Percentiles rank a stretch among this genome's conserved stretches.
phyloP scores from a whole-genome alignment of 1,140 invertebrate genomes.

The Drosophila hydei region DNA sequence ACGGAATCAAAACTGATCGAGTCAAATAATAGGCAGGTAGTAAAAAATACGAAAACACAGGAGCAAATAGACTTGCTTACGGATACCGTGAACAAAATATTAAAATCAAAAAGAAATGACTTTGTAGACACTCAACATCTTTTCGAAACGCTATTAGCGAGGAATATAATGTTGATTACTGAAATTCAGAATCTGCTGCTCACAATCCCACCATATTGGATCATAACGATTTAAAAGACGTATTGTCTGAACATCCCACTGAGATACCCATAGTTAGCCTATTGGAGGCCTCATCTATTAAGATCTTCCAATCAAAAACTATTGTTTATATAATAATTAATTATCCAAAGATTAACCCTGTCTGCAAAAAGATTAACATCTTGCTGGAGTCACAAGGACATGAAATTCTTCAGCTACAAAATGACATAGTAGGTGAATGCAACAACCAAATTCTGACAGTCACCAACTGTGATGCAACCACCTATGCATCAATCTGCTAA shows the following conservation, averaged over 20 bases:
- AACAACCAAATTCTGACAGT: not conserved
- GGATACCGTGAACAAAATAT: too few species aligned
- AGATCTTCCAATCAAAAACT: not conserved
- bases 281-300: not conserved
- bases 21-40: not conserved
- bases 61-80: not conserved
- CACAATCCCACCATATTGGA: not conserved
- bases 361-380: constrained; percentile 3
- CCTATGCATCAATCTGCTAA: not conserved
- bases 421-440: constrained; percentile 1
- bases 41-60: not conserved
- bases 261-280: not conserved
- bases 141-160: not conserved
- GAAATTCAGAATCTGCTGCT: not conserved
- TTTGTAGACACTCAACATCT: not conserved
- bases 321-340: not conserved
- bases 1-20: not conserved
- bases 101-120: not conserved
- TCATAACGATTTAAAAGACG: not conserved
- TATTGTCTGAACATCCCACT: too few species aligned
- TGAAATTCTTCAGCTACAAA: not conserved
- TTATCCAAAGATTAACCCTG: not conserved
- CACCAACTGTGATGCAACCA: not conserved
- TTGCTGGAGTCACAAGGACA: not conserved
- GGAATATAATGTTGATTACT: not conserved